Evolutionary conservation across 2,113 vertebrate species (phyloP).

Genomic region (Colossoma macropomum): DNA sequence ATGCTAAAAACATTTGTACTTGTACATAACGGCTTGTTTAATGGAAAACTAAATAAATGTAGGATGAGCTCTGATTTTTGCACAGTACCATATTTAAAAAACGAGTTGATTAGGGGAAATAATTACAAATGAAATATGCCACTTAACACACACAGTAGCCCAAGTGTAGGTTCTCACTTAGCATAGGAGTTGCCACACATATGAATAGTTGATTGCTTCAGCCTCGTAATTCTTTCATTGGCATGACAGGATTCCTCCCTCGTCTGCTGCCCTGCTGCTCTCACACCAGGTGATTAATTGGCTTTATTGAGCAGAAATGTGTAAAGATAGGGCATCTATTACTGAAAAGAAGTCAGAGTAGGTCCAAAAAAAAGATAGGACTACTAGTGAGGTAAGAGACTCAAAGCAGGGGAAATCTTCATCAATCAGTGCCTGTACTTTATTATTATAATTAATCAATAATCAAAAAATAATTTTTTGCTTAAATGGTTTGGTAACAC

Average conservation of each 20-base stretch:
- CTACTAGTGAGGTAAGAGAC: background rate
- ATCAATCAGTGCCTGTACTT: background rate
- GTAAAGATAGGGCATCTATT: conserved; percentile 33
- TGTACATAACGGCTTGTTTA: no score
- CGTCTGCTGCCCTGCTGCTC: background rate
- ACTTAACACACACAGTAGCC: background rate
- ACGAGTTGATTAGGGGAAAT: background rate
- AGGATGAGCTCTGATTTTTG: no score
- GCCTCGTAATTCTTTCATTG: conserved; percentile 1
- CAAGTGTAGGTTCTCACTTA: background rate
- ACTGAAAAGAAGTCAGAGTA: conserved; percentile 17
- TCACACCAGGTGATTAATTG: conserved; percentile 34
- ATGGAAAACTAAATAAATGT: no score
- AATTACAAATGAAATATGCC: background rate
- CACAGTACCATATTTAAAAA: no score
- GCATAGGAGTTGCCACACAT: background rate
- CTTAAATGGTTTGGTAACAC: no score
- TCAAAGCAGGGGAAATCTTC: conserved; percentile 1
- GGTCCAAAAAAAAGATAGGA: background rate
- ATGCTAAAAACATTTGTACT: no score
- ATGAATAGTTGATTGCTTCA: conserved; percentile 33
- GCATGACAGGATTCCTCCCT: conserved; percentile 22
- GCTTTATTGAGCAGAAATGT: conserved; percentile 43
- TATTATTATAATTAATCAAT: no score
- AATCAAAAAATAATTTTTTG: no score